Conservation (phyloP, 2,888 invertebrate species). For the Myopa testacea region DNA sequence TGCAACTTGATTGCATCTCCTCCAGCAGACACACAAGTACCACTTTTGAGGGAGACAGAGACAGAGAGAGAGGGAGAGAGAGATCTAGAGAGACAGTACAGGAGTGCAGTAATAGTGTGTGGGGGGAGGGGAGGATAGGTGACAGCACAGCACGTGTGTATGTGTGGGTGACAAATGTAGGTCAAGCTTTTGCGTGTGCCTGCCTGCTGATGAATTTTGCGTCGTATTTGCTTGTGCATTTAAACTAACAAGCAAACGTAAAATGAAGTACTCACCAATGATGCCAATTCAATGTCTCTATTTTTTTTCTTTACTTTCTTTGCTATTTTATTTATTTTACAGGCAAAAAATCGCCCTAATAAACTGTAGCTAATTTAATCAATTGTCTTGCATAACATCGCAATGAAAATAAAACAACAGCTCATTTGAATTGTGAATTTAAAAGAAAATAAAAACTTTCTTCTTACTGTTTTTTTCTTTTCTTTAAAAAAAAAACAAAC, state of each 20-base stretch:
- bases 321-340: neutral
- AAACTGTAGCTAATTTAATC: too few relatives aligned
- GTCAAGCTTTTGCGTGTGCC: neutral
- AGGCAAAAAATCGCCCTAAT: too few relatives aligned
- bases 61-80: neutral
- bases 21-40: neutral
- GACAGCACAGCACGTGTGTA: neutral
- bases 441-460: too few relatives aligned
- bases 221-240: neutral
- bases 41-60: neutral
- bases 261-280: neutral
- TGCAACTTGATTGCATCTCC: neutral
- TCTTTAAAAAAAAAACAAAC: too few relatives aligned
- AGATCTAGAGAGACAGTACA: neutral
- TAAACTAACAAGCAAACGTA: neutral
- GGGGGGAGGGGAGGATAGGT: neutral
- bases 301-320: neutral
- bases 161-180: slow-evolving; percentile 1
- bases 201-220: neutral
- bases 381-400: too few relatives aligned
- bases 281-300: neutral
- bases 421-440: too few relatives aligned
- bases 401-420: too few relatives aligned
- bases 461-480: too few relatives aligned
- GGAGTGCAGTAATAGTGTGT: neutral